These are phyloP conservation scores for Pedetes capensis DNA, from an alignment of 2,113 vertebrate genomes.

Conservation along the genomic window DNA sequence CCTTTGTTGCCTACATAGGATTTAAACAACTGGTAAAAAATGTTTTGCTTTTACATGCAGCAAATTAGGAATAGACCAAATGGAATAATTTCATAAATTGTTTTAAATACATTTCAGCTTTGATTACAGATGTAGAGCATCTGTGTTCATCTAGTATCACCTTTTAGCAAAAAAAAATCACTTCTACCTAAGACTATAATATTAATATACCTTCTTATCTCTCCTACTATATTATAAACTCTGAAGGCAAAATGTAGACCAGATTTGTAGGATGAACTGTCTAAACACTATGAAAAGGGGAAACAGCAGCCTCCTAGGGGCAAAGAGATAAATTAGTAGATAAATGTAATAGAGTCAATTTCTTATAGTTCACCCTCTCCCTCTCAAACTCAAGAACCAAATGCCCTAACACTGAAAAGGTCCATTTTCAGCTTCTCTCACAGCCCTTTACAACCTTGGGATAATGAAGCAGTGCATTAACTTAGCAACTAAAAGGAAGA, in stretches of 20 bases:
- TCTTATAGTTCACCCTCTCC: conserved; percentile 5
- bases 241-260: conserved; percentile 17
- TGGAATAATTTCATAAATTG: conserved; percentile 8
- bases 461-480: conserved; percentile 22
- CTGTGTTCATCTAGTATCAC: background rate
- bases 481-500: conserved; percentile 11
- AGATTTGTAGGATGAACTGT: conserved; percentile 20
- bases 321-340: conserved; percentile 3
- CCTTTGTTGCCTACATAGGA: background rate
- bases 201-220: conserved; percentile 28
- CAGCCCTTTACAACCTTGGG: background rate
- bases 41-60: conserved; percentile 35
- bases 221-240: conserved; percentile 18
- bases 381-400: conserved; percentile 43
- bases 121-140: background rate
- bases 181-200: conserved; percentile 16
- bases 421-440: conserved; percentile 14
- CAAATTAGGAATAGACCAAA: background rate
- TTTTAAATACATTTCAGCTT: conserved; percentile 43
- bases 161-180: background rate
- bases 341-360: background rate
- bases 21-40: background rate
- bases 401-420: background rate
- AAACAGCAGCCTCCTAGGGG: background rate
- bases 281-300: conserved; percentile 32